Evolutionary conservation across 2,797 vertebrate genomes (phyloP), one percentile per base, ranked within the genome.

Genomic region (Scomberomorus guttatus): DNA sequence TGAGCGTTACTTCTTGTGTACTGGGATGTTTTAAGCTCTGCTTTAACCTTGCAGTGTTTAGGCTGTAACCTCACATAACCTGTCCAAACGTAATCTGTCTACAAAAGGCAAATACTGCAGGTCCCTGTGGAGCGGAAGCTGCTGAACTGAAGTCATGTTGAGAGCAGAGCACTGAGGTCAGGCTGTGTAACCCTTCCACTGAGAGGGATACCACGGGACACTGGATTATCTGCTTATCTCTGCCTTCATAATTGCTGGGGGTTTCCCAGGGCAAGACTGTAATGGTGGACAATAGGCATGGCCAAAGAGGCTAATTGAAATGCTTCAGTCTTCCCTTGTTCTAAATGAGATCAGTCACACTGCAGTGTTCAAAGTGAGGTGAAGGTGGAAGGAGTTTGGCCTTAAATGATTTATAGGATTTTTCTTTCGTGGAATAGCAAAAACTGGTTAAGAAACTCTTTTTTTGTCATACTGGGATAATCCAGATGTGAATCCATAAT

Each of bases 201-300:
- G 74, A 68, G 76, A 84, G 29, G 9, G 44, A 77, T 52, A 22
- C 52, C 39, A 78, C 5, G 84, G 89, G 91, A 86, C 72, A 0
- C 24, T 63, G 77, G 87, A 92, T 90, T 87, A 84, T 75, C 74
- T 65, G 20, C 72, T 85, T 78, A 83, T 89, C 79, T 66, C 67
- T 66, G 55, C 20, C 37, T 70, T 77, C 29, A 2, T 90, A 77
- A 91, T 87, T 80, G 51, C 81, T 60, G 52, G 70, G 54, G 75
- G 50, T 85, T 88, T 84, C 67, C 50, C 32, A 5, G 59, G 46
- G 67, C n/a, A 62, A 50, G 44, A 80, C n/a, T 51, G 50, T 67
- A 81, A 77, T 77, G 66, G 51, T 42, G 64, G 63, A 83, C 74
- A 77, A 87, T 60, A 74, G 42, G 72, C 70, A 65, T 58, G 61